A percentile compares a stretch with the other conserved stretches of the same genome.
Evolutionary conservation across 2,888 invertebrate species (phyloP).

Genomic region (Vesta saturnalis): DNA sequence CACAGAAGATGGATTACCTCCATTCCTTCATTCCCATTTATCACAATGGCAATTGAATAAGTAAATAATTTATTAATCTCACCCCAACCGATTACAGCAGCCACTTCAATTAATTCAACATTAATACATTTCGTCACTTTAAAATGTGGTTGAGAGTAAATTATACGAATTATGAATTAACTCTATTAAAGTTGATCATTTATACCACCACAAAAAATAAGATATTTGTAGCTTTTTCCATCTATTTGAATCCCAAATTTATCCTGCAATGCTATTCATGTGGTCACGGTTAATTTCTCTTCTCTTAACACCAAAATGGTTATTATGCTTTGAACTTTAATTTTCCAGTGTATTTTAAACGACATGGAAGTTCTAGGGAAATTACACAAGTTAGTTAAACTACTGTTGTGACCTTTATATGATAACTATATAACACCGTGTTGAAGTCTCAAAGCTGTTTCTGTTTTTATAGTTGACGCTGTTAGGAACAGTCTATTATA

Average conservation of each 20-base stretch:
- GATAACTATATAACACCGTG: neutral
- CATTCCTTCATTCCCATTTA: slow-evolving; percentile 35
- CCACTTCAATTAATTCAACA: slow-evolving; percentile 29
- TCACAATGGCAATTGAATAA: slow-evolving; percentile 41
- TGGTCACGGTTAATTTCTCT: too few species aligned
- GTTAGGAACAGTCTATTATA: too few species aligned
- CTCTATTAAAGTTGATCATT: slow-evolving; percentile 27
- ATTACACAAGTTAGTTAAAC: neutral
- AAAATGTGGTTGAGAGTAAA: slow-evolving; percentile 26
- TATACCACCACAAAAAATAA: too few species aligned
- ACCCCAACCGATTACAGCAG: slow-evolving; percentile 20
- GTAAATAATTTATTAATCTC: slow-evolving; percentile 34
- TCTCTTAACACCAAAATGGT: neutral
- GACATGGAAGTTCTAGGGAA: neutral
- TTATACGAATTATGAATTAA: slow-evolving; percentile 28
- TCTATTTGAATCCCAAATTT: too few species aligned
- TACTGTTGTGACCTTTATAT: neutral
- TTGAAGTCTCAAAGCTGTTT: neutral
- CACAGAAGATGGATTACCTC: slow-evolving; percentile 40
- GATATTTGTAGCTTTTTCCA: too few species aligned
- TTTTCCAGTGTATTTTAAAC: neutral
- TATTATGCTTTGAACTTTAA: neutral
- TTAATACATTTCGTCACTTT: slow-evolving; percentile 32
- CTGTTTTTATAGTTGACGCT: too few species aligned
- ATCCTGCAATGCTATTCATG: too few species aligned